Percentiles rank a stretch among this genome's conserved stretches.
These are phyloP conservation scores for Monopis laevigella DNA, from an alignment of 2,888 invertebrate genomes.

Conservation along the genomic window DNA sequence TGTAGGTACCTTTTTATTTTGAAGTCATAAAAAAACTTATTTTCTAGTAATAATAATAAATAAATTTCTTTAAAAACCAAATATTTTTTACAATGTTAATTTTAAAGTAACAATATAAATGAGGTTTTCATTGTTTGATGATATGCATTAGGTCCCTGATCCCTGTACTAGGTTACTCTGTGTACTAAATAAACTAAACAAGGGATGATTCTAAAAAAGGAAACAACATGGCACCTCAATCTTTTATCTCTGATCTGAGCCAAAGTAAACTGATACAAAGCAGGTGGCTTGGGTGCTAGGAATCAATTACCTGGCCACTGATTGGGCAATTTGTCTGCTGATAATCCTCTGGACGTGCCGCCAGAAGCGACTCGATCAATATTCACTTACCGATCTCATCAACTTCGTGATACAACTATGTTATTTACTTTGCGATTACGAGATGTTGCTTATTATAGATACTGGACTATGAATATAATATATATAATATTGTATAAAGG, in stretches of 20 bases:
- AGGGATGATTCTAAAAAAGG: too few relatives aligned
- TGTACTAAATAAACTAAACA: too few relatives aligned
- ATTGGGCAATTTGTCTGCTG: constrained; percentile 68
- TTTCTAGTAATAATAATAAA: too few relatives aligned
- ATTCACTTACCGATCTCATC: constrained; percentile 56
- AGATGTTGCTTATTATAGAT: neutral
- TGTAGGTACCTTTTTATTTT: too few relatives aligned
- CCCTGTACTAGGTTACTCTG: too few relatives aligned
- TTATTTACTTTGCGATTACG: constrained; percentile 2
- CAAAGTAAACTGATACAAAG: constrained; percentile 10
- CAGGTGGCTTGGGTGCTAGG: constrained; percentile 31
- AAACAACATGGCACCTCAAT: neutral
- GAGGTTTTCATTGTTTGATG: too few relatives aligned
- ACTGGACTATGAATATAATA: neutral
- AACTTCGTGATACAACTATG: constrained; percentile 22
- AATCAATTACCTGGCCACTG: constrained; percentile 69
- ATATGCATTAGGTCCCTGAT: too few relatives aligned
- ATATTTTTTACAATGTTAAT: too few relatives aligned
- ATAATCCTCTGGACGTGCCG: constrained; percentile 35
- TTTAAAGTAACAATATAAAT: too few relatives aligned
- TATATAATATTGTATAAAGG: too few relatives aligned
- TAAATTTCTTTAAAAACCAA: too few relatives aligned
- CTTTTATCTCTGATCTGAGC: constrained; percentile 1
- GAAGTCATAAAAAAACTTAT: too few relatives aligned
- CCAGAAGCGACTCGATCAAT: constrained; percentile 49